Conservation (phyloP, 2,797 vertebrate genomes). For the Pangasius macronema region DNA sequence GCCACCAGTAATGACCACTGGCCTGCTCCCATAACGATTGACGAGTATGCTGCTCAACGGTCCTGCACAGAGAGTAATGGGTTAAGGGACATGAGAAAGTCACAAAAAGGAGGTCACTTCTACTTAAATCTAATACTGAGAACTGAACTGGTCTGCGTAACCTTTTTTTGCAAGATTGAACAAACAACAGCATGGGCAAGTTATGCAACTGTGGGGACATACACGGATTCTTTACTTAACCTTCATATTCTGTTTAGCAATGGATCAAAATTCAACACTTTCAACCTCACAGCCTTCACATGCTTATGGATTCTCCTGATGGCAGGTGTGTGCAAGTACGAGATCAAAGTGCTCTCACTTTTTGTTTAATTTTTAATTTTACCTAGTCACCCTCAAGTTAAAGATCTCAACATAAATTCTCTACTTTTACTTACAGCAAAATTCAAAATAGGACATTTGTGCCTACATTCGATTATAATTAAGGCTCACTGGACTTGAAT, state of each 20-base stretch:
- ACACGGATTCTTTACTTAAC: not conserved
- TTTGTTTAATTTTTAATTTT: constrained; percentile 15
- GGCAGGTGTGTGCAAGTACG: not conserved
- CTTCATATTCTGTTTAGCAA: not conserved
- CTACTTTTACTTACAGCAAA: not conserved
- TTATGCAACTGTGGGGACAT: not conserved
- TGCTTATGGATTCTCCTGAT: not conserved
- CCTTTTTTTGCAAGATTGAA: not conserved
- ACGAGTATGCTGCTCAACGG: constrained; percentile 95
- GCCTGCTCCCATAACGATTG: constrained; percentile 92
- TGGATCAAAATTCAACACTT: not conserved
- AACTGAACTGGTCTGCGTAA: not conserved
- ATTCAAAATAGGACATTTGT: too few species aligned
- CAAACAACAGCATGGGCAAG: not conserved
- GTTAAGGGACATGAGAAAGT: not conserved
- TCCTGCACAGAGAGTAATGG: constrained; percentile 70
- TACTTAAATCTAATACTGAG: not conserved
- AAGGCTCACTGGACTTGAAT: not conserved
- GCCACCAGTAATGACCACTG: constrained; percentile 91
- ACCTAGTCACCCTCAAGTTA: not conserved
- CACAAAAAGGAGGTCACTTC: not conserved
- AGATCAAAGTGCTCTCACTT: not conserved
- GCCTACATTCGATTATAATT: not conserved
- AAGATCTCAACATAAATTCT: not conserved
- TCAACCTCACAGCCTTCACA: not conserved